These are phyloP conservation scores for Theodoxus fluviatilis DNA, from an alignment of 2,888 invertebrate species.

Conservation along the genomic window DNA sequence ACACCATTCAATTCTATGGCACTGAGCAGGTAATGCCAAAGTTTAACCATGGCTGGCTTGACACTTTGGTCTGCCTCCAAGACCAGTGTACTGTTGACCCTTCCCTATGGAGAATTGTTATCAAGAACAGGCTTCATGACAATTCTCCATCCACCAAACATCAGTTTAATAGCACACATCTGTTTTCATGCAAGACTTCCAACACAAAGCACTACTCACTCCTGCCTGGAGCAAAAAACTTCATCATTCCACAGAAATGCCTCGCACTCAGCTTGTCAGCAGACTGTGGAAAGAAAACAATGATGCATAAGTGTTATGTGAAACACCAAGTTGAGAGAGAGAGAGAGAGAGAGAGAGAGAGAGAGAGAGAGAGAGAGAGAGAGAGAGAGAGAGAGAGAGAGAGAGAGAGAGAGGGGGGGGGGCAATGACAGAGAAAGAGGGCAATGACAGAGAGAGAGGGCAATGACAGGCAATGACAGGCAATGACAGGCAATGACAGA, in stretches of 20 bases:
- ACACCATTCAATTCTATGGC: too few relatives aligned
- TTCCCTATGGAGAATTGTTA: neutral
- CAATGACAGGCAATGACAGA: too few relatives aligned
- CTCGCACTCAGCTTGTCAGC: slow-evolving; percentile 73
- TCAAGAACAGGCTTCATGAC: neutral
- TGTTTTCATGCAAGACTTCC: too few relatives aligned
- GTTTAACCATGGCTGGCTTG: too few relatives aligned
- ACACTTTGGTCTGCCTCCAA: too few relatives aligned
- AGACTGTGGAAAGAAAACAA: slow-evolving; percentile 62
- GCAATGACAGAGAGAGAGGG: too few relatives aligned
- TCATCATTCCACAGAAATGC: slow-evolving; percentile 83
- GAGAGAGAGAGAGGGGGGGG: too few relatives aligned
- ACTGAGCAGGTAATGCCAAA: neutral
- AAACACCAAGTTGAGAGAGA: neutral
- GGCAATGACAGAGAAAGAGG: too few relatives aligned
- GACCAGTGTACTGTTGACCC: neutral
- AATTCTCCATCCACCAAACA: neutral
- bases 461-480: too few relatives aligned
- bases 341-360: neutral
- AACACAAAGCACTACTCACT: slow-evolving; percentile 67
- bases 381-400: slow-evolving; percentile 6
- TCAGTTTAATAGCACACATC: neutral
- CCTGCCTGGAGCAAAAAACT: slow-evolving; percentile 79
- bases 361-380: neutral
- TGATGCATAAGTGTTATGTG: neutral